These are phyloP conservation scores for Plumapathes pennacea DNA, from an alignment of 92 coral and sea anemone genomes.

Conservation along the genomic window DNA sequence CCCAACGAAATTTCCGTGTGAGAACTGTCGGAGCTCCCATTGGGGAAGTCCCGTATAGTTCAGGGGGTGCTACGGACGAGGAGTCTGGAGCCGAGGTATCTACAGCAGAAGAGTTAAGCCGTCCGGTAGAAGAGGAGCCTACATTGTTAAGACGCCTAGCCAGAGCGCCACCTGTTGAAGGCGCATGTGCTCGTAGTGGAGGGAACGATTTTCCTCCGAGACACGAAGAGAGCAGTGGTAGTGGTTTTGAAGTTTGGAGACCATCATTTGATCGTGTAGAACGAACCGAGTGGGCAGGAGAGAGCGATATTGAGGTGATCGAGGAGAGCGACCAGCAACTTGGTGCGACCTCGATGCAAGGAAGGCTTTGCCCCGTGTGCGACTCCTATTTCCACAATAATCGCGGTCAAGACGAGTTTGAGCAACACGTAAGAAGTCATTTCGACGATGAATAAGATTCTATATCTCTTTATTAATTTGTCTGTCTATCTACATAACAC, in stretches of 20 bases:
- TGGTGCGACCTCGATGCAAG: conserved; percentile 36
- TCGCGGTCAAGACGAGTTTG: conserved; percentile 41
- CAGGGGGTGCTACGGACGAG: neutral
- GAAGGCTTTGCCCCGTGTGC: conserved; percentile 70
- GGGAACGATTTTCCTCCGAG: neutral
- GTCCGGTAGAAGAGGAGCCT: too few relatives aligned
- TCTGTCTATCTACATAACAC: neutral
- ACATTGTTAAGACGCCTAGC: conserved; percentile 2
- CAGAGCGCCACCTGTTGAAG: neutral
- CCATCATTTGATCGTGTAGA: too few relatives aligned
- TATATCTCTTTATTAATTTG: too few relatives aligned
- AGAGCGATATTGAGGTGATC: conserved; percentile 50
- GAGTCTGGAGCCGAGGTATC: conserved; percentile 1
- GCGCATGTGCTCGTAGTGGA: neutral
- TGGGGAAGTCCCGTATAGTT: neutral
- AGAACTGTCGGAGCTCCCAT: neutral
- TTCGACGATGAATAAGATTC: conserved; percentile 51
- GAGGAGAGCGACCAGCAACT: conserved; percentile 43
- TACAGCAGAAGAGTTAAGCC: conserved; percentile 10
- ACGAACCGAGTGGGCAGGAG: conserved; percentile 27
- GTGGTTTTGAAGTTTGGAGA: too few relatives aligned
- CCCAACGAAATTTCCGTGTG: conserved; percentile 2
- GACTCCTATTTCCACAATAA: conserved; percentile 18
- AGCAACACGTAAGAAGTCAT: conserved; percentile 55
- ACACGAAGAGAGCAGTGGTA: too few relatives aligned